Evolutionary conservation across 2,888 invertebrate genomes (phyloP).

Genomic region (Trachelus tabidus): DNA sequence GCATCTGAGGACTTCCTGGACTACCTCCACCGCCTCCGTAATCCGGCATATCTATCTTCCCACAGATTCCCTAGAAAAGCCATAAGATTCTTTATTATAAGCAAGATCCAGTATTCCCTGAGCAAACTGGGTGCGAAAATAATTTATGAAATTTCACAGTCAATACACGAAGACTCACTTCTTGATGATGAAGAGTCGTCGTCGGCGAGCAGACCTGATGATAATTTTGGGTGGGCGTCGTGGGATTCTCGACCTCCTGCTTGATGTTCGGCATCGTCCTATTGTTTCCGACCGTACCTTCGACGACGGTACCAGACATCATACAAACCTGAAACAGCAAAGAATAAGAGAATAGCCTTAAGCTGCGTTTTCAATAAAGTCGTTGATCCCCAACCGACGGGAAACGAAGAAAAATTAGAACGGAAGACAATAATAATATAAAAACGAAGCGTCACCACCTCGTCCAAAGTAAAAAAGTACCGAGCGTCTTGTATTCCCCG

Average conservation of each 20-base stretch:
- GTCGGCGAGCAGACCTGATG: conserved; percentile 64
- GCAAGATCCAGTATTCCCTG: not conserved
- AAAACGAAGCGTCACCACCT: not conserved
- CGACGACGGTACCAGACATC: conserved; percentile 71
- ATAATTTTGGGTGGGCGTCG: conserved; percentile 60
- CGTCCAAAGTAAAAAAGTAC: not conserved
- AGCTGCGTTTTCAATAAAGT: not conserved
- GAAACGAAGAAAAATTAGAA: not conserved
- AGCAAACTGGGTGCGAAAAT: not conserved
- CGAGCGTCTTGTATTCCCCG: not conserved
- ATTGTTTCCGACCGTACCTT: conserved; percentile 59
- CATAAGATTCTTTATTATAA: not conserved
- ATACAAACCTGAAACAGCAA: conserved; percentile 73
- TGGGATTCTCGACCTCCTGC: conserved; percentile 71
- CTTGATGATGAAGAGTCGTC: conserved; percentile 64
- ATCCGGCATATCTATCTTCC: conserved; percentile 59
- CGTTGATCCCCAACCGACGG: not conserved
- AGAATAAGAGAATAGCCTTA: conserved; percentile 5
- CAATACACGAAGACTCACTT: conserved; percentile 44
- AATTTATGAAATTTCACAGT: not conserved
- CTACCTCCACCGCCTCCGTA: conserved; percentile 66
- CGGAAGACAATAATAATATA: not conserved
- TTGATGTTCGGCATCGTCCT: conserved; percentile 68
- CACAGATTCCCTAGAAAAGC: conserved; percentile 36
- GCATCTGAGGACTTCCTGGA: conserved; percentile 85